These are phyloP conservation scores for Monodelphis domestica DNA, from an alignment of 2,797 vertebrate genomes.

Conservation along the genomic window DNA sequence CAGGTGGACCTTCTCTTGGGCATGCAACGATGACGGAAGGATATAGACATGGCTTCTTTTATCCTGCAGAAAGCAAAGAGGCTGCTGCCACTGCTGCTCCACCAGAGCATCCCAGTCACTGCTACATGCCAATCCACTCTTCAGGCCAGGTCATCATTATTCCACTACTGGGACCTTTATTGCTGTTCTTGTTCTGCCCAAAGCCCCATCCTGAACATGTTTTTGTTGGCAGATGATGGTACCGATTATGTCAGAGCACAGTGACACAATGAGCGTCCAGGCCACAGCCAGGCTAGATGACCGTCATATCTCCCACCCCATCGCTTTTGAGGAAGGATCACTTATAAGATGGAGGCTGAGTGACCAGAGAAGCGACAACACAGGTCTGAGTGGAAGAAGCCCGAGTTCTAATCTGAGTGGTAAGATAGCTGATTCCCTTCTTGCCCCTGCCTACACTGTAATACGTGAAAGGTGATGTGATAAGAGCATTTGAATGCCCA, in stretches of 20 bases:
- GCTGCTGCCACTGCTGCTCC: too few species aligned
- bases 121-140: accelerated
- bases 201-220: background rate
- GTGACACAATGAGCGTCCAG: background rate
- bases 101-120: background rate
- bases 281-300: background rate
- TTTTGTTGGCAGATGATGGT: background rate
- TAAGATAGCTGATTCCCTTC: background rate
- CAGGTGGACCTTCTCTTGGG: background rate
- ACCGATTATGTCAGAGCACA: background rate
- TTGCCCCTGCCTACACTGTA: background rate
- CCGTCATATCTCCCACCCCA: background rate
- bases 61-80: background rate
- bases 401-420: background rate
- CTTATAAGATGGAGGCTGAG: background rate
- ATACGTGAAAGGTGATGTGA: background rate
- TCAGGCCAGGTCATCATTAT: background rate
- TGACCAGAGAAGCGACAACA: too few species aligned
- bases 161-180: background rate
- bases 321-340: too few species aligned
- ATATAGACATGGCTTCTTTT: background rate
- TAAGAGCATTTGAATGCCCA: background rate
- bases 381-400: background rate
- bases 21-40: background rate
- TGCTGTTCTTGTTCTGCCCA: background rate